phyloP scores from a whole-genome alignment of 2,113 vertebrate species.

The Oncorhynchus clarkii region DNA sequence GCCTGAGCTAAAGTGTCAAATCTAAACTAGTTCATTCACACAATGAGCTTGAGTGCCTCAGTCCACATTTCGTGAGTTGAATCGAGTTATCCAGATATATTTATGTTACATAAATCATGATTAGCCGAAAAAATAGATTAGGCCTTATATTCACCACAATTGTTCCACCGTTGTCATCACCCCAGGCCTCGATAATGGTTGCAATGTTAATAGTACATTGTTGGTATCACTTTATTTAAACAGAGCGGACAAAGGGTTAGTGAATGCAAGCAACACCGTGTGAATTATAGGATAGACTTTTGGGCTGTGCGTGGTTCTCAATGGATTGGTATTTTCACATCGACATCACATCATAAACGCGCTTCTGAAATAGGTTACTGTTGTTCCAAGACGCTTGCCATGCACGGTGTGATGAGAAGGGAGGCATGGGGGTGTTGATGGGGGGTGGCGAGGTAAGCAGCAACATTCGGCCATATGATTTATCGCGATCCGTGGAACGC shows the following conservation, averaged over 20 bases:
- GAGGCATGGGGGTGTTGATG: neutral
- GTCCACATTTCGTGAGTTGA: neutral
- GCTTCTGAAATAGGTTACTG: neutral
- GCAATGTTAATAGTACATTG: constrained; percentile 7
- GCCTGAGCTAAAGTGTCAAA: neutral
- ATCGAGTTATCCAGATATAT: neutral
- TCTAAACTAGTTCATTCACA: neutral
- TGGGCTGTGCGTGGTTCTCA: neutral
- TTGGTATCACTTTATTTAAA: constrained; percentile 34
- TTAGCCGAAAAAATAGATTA: neutral
- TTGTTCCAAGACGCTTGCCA: neutral
- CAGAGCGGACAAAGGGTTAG: constrained; percentile 1
- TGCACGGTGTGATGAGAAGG: neutral
- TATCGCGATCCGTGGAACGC: constrained; percentile 66
- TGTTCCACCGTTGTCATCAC: constrained; percentile 11
- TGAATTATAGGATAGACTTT: neutral
- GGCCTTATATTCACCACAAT: neutral
- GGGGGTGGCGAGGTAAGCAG: constrained; percentile 29
- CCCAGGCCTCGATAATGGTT: constrained; percentile 36
- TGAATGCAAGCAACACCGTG: neutral
- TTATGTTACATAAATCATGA: constrained; percentile 21
- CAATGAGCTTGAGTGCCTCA: neutral
- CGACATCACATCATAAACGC: neutral
- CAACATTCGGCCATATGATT: constrained; percentile 64
- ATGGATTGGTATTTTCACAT: neutral